These are phyloP conservation scores for Bradysia coprophila DNA, from an alignment of 1,140 invertebrate species.

Conservation along the genomic window DNA sequence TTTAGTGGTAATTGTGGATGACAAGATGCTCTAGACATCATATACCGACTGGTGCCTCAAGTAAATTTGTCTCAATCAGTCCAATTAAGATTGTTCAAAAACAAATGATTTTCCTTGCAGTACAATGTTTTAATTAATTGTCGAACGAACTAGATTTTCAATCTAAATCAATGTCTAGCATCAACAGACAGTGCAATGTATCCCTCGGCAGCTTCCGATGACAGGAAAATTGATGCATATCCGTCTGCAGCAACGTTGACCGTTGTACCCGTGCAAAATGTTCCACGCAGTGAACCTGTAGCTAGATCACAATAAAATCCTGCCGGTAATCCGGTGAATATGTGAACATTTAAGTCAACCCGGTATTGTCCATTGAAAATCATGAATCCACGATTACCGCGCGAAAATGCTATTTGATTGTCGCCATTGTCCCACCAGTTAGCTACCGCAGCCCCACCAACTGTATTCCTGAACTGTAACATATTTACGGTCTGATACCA, in stretches of 20 bases:
- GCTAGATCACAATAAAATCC: constrained; percentile 59
- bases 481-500: constrained; percentile 58
- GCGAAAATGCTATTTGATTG: constrained; percentile 45
- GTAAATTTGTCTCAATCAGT: no score
- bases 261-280: constrained; percentile 34
- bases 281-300: constrained; percentile 29
- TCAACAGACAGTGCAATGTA: no score
- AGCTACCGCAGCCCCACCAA: constrained; percentile 21
- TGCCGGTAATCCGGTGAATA: constrained; percentile 35
- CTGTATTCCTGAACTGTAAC: constrained; percentile 42
- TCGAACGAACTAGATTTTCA: no score
- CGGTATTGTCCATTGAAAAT: constrained; percentile 34
- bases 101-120: no score
- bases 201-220: background rate
- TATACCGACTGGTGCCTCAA: no score
- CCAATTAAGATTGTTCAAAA: no score
- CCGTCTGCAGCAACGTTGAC: constrained; percentile 31
- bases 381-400: constrained; percentile 37
- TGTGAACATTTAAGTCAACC: constrained; percentile 22
- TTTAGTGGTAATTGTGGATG: no score
- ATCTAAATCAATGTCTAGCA: no score
- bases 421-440: constrained; percentile 36
- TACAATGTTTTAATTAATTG: no score
- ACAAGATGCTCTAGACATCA: no score
- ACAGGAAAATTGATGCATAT: background rate